Percentiles rank a stretch among this genome's conserved stretches.
phyloP scores from a whole-genome alignment of 2,797 vertebrate genomes.

The Mastacembelus armatus region DNA sequence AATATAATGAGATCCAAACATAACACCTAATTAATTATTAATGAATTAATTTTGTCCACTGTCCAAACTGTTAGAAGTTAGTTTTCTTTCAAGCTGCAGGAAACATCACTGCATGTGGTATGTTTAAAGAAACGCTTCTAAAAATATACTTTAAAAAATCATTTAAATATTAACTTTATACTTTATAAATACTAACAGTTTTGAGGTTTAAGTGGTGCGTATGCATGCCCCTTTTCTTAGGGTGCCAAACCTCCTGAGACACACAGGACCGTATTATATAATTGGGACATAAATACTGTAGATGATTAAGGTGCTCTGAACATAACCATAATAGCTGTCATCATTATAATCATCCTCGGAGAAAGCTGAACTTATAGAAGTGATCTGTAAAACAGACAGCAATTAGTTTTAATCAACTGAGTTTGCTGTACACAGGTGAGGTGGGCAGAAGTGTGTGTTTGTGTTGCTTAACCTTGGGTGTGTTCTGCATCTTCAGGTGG shows the following conservation, averaged over 20 bases:
- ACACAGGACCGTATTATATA: neutral
- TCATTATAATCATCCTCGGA: neutral
- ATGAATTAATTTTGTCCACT: too few relatives aligned
- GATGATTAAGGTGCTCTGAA: neutral
- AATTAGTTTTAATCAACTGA: neutral
- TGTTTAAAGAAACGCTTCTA: too few relatives aligned
- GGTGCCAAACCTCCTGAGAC: neutral
- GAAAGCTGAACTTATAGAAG: too few relatives aligned
- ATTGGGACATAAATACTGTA: neutral
- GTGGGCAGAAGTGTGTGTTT: conserved; percentile 42
- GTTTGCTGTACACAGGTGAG: conserved; percentile 20
- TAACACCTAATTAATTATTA: too few relatives aligned
- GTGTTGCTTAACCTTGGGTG: conserved; percentile 76
- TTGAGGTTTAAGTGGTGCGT: neutral
- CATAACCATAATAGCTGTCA: neutral
- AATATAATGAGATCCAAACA: too few relatives aligned
- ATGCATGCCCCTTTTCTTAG: too few relatives aligned
- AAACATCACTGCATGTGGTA: too few relatives aligned
- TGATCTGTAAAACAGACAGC: conserved; percentile 5
- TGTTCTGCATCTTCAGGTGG: conserved; percentile 84
- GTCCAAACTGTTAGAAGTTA: too few relatives aligned
- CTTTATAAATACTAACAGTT: neutral
- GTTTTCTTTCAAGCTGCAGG: too few relatives aligned
- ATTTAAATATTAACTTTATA: too few relatives aligned
- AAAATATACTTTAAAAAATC: too few relatives aligned